Base-by-base conservation (phyloP, 1,140 invertebrate genomes). In the Epicauta chinensis region DNA sequence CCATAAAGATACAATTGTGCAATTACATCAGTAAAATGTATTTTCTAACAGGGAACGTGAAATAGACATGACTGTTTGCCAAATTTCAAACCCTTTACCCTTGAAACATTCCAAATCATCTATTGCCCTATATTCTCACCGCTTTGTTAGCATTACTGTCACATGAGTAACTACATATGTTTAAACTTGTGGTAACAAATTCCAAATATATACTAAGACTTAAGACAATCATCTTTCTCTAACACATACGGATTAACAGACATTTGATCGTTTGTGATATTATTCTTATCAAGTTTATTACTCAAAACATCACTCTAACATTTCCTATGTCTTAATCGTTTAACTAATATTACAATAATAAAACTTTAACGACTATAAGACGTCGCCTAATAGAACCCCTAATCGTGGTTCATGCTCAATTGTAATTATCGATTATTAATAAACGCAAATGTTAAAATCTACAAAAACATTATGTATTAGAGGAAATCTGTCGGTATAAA, bases 1-100 rank as follows among this genome's bases (percentile, higher is more conserved):
- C 39, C 51, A 44, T 53, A 55, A 55, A 55, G 53, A 51, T 49
- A 35, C 42, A 30, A 17, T 40, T 46, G 23, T 31, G 29, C 45
- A 47, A 47, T 47, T 47, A 47, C 45, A 37, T 47, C 31, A 38
- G 35, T 37, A 38, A 23, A 47, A 47, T 47, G 45, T 47, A 47
- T 47, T 47, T 47, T 47, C 45, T 47, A 47, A 47, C 45, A 38
- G 16, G 45, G 30, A 46, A 47, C 45, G 45, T n/a, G 30, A 47
- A 47, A 38, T 29, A 47, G 45, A 37, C 45, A 31, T 29, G 14
- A 47, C 45, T 34, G 32, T n/a, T 47, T 47, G 34, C 45, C 45
- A 47, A 47, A 47, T 47, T 47, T 23, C 45, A 47, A 37, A 47
- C 45, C 23, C 23, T 23, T 23, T 23, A 23, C 23, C 34, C 45